Evolutionary conservation across 2,113 vertebrate genomes (phyloP).

Genomic region (Australoheros scitulus): DNA sequence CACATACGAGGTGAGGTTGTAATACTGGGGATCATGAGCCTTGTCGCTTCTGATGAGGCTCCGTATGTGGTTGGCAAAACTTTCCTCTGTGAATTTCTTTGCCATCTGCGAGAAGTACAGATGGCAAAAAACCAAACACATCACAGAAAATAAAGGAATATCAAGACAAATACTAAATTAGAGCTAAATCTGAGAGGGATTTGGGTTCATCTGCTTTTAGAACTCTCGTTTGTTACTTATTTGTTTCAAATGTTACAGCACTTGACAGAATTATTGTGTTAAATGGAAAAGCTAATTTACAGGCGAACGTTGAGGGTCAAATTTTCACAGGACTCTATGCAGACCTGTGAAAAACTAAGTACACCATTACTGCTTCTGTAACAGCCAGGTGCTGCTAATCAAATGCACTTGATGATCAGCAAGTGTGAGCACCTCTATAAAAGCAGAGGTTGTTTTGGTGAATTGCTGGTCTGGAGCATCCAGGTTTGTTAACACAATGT

Average conservation of each 20-base stretch:
- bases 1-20: constrained; percentile 43
- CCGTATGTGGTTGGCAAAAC: constrained; percentile 58
- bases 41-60: constrained; percentile 58
- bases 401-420: background rate
- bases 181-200: too few relatives aligned
- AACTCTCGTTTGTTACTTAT: too few relatives aligned
- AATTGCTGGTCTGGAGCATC: background rate
- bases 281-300: too few relatives aligned
- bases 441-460: background rate
- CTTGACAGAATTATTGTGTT: too few relatives aligned
- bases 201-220: too few relatives aligned
- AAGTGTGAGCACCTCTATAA: background rate
- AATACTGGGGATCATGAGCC: constrained; percentile 35
- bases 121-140: background rate
- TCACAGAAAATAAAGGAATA: too few relatives aligned
- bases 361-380: background rate
- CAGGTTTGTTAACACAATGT: background rate
- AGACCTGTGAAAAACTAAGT: background rate
- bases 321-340: background rate
- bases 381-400: background rate
- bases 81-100: constrained; percentile 59
- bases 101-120: constrained; percentile 10
- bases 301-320: too few relatives aligned
- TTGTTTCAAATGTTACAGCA: too few relatives aligned
- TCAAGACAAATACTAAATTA: background rate